These are phyloP conservation scores for Ascaphus truei DNA, from an alignment of 2,113 vertebrate species.

Conservation along the genomic window DNA sequence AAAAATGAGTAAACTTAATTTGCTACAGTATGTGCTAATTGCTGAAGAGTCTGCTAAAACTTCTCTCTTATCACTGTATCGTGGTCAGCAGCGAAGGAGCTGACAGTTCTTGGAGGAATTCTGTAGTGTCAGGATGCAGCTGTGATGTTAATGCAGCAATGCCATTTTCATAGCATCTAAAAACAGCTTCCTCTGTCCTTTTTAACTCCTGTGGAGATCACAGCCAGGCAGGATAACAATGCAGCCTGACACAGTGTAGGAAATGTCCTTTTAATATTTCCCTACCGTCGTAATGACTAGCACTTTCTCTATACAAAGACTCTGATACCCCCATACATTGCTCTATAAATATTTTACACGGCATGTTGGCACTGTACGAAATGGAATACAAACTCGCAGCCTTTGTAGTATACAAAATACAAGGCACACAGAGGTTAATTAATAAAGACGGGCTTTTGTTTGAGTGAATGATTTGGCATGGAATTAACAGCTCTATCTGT, in stretches of 20 bases:
- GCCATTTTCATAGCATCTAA: neutral
- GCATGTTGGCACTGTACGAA: neutral
- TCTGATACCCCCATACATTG: constrained; percentile 22
- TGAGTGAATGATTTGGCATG: constrained; percentile 43
- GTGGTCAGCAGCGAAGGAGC: too few relatives aligned
- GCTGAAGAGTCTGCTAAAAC: too few relatives aligned
- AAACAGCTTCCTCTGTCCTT: neutral
- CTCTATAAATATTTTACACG: constrained; percentile 47
- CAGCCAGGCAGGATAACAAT: neutral
- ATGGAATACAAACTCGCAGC: constrained; percentile 48
- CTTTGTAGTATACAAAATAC: constrained; percentile 49
- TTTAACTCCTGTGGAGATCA: neutral
- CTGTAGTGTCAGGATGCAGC: neutral
- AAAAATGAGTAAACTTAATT: too few relatives aligned
- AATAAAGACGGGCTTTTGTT: constrained; percentile 51
- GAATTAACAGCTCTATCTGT: constrained; percentile 49
- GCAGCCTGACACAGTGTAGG: neutral
- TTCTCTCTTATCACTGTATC: too few relatives aligned
- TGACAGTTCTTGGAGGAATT: too few relatives aligned
- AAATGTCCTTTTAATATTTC: neutral
- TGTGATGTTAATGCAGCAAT: neutral
- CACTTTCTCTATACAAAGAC: neutral
- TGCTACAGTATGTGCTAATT: too few relatives aligned
- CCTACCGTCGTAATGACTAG: neutral
- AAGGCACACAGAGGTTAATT: constrained; percentile 58